A percentile compares a stretch with the other conserved stretches of the same genome.
Evolutionary conservation across 1,140 invertebrate genomes (phyloP).

Genomic region (Macrosteles quadrilineatus): DNA sequence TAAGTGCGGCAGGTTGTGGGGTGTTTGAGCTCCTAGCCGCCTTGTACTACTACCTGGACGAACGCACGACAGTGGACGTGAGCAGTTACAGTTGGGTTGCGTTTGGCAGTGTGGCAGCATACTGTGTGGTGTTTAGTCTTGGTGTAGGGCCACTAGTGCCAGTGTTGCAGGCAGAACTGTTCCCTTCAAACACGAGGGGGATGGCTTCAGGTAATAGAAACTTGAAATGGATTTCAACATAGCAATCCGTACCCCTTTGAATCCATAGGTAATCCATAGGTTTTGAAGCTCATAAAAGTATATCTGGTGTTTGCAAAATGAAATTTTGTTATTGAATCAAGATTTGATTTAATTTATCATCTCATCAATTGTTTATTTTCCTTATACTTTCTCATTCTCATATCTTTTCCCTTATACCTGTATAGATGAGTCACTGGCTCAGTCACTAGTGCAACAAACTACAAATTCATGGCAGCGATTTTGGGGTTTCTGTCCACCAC

Average conservation of each 20-base stretch:
- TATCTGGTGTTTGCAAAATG: background rate
- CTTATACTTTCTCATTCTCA: too few relatives aligned
- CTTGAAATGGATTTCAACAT: conserved; percentile 35
- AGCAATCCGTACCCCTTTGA: background rate
- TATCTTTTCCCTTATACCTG: too few relatives aligned
- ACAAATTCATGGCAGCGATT: too few relatives aligned
- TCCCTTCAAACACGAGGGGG: conserved; percentile 39
- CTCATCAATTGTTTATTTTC: background rate
- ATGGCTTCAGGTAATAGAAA: conserved; percentile 36
- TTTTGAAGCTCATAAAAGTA: background rate
- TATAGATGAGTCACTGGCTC: too few relatives aligned
- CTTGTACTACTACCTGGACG: conserved; percentile 36
- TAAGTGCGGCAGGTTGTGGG: conserved; percentile 47
- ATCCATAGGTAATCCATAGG: background rate
- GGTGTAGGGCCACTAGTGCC: conserved; percentile 39
- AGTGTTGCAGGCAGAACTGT: conserved; percentile 40
- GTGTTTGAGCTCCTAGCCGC: conserved; percentile 31
- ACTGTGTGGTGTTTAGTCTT: conserved; percentile 34
- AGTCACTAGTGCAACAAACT: too few relatives aligned
- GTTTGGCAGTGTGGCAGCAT: conserved; percentile 28
- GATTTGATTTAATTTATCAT: too few relatives aligned
- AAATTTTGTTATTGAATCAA: too few relatives aligned
- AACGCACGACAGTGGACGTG: background rate
- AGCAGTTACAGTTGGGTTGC: conserved; percentile 27
- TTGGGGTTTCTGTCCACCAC: too few relatives aligned